Base-by-base conservation (phyloP, 1,140 invertebrate species). In the Periplaneta americana region DNA sequence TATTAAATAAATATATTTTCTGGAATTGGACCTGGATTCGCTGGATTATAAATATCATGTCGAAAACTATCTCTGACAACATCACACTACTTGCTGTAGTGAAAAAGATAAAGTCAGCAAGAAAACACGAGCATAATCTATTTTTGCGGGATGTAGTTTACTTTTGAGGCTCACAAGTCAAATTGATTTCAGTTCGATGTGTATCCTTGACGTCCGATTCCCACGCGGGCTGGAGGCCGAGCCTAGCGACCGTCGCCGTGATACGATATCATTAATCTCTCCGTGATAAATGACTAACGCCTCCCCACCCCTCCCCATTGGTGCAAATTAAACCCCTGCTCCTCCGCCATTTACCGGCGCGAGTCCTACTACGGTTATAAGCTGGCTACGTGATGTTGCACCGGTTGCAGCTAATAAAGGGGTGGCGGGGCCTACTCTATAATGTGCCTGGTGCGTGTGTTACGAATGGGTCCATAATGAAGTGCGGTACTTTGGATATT, bases 361-460 rank as follows among this genome's bases (percentile, higher is more conserved):
- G 22, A 22, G 11, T 9, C 32, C 22, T 78, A 11, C 39, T 36
- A 37, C 35, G 13, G 77, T 75, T 75, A 75, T 75, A 75, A 75
- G 74, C 74, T 34, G 8, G 57, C n/a, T 36, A 48, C 77, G 77
- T 37, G 77, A 78, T 78, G 77, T 39, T 78, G 77, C 77, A 78
- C 77, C 77, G 77, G 77, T 78, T 78, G 77, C 77, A 78, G 77
- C 35, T 48, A 78, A 78, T 78, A 48, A 78, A 78, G 77, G 77
- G 77, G 77, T 48, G 36, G 36, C 28, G 35, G 77, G 48, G 13
- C 22, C 22, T 66, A 66, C 22, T 76, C 33, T 76, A n/a, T 76
- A 76, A 76, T 36, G 77, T 15, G 32, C 77, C 13, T n/a, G 33
- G 77, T 37, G 77, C 77, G 34, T 35, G 77, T 39, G 77, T n/a